These are phyloP conservation scores for Macrostomum lignano DNA, from an alignment of 1,140 invertebrate species.

Conservation along the genomic window DNA sequence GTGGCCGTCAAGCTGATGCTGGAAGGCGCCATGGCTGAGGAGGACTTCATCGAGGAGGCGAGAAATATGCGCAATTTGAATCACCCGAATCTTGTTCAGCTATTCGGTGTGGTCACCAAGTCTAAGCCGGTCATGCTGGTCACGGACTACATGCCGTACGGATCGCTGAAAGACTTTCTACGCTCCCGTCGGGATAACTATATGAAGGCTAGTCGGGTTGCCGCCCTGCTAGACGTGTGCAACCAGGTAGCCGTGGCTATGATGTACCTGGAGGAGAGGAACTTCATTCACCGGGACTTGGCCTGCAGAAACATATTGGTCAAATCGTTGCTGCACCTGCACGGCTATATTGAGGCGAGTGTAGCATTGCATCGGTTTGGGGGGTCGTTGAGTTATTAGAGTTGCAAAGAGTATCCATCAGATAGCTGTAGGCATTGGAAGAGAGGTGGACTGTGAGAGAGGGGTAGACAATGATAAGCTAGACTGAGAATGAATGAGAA, in stretches of 20 bases:
- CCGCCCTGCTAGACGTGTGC: constrained; percentile 61
- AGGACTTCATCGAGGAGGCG: constrained; percentile 77
- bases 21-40: constrained; percentile 73
- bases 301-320: constrained; percentile 84
- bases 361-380: no score
- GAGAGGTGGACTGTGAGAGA: no score
- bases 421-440: no score
- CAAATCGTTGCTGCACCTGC: no score
- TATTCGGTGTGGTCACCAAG: constrained; percentile 77
- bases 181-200: constrained; percentile 44
- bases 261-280: constrained; percentile 72
- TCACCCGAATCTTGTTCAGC: constrained; percentile 68
- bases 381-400: no score
- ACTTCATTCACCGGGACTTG: constrained; percentile 77
- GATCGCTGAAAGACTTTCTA: constrained; percentile 59
- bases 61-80: constrained; percentile 75
- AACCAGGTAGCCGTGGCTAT: constrained; percentile 79
- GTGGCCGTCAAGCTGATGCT: constrained; percentile 89
- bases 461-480: no score
- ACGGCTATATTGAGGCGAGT: no score
- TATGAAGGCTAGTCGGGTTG: constrained; percentile 41
- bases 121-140: constrained; percentile 75
- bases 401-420: no score
- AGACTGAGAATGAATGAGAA: no score
- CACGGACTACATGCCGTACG: constrained; percentile 58